Base-by-base conservation (phyloP, 2,797 vertebrate genomes). In the Gouania willdenowi region DNA sequence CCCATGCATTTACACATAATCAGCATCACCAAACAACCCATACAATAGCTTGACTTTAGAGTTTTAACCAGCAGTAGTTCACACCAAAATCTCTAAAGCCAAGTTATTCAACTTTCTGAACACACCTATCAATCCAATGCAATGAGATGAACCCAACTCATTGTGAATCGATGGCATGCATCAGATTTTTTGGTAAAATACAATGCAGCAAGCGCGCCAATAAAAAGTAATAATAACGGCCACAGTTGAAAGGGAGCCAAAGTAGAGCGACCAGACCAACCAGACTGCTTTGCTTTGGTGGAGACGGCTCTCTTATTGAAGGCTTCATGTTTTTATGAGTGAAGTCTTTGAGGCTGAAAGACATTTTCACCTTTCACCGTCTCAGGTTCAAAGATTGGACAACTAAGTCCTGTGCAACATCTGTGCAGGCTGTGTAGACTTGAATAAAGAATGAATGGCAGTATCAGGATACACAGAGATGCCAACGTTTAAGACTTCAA, bases 1-100 rank as follows among this genome's bases (percentile, higher is more conserved):
- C 53, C 28, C 84, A 84, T 90, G 87, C 86, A 81, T 41, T 62
- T 50, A 48, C 14, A 68, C 9, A 69, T 67, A 66, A 49, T 24
- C 49, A 49, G 56, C 66, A 52, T 52, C 40, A 43, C 59, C 58
- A 50, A 23, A 42, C 45, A 36, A 46, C 22, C 8, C 1, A 19
- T 35, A 36, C 0, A 16, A 48, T 38, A 70, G 62, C 64, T 68
- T 51, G 71, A 59, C 68, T 75, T 72, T 67, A 65, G 52, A 47
- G 8, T 43, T 32, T 39, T 2, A 3, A 10, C 17, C 22, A 5
- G 17, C 13, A 7, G 39, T n/a, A n/a, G n/a, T n/a, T n/a, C n/a
- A n/a, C 5, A 12, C 2, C 12, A 26, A 1, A 16, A 36, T 16
- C 39, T 15, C 37, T 54, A 63, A 31, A 75, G 49, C 65, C 65